These are phyloP conservation scores for Philaethria dido DNA, from an alignment of 2,888 invertebrate species.

Conservation along the genomic window DNA sequence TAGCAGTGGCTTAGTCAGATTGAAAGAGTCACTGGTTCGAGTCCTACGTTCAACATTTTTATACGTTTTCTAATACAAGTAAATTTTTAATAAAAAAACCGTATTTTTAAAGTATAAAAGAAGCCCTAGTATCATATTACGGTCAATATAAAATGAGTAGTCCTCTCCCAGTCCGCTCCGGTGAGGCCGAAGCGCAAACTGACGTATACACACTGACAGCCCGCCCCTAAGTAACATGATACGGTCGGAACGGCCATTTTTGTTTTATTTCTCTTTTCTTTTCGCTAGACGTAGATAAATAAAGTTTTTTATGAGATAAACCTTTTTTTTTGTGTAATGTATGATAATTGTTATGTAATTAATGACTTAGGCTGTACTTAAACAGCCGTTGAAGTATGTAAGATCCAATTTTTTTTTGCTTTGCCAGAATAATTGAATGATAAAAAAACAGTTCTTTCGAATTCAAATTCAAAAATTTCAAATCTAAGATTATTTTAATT, in stretches of 20 bases:
- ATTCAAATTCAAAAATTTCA: too few relatives aligned
- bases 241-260: conserved; percentile 43
- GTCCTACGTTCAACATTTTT: too few relatives aligned
- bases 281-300: conserved; percentile 40
- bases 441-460: too few relatives aligned
- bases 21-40: too few relatives aligned
- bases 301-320: conserved; percentile 4
- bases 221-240: conserved; percentile 55
- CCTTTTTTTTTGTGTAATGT: not conserved
- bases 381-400: not conserved
- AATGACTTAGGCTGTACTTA: not conserved
- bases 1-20: too few relatives aligned
- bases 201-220: conserved; percentile 57
- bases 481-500: too few relatives aligned
- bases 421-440: too few relatives aligned
- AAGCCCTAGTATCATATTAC: conserved; percentile 36
- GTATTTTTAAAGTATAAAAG: conserved; percentile 28
- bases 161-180: conserved; percentile 36
- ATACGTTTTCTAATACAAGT: not conserved
- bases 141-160: conserved; percentile 37
- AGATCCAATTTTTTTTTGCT: too few relatives aligned
- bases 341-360: not conserved
- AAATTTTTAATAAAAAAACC: conserved; percentile 6
- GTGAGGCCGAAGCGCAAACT: conserved; percentile 41
- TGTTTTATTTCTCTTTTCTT: conserved; percentile 47